phyloP scores from a whole-genome alignment of 1,140 invertebrate species.

The Probaryconus sp. region DNA sequence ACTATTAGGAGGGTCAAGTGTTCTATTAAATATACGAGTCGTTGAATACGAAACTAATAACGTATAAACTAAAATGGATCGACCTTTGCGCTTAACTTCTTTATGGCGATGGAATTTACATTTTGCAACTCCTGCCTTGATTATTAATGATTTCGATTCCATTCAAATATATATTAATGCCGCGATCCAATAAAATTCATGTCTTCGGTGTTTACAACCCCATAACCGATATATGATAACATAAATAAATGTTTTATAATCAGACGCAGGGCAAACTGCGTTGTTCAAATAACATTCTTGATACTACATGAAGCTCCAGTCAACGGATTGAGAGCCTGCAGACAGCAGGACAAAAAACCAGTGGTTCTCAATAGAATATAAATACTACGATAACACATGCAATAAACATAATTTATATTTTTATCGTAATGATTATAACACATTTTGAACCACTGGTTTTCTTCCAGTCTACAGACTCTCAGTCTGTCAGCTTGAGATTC shows the following conservation, averaged over 20 bases:
- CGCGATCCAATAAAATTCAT: neutral
- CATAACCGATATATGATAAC: neutral
- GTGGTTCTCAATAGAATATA: too few relatives aligned
- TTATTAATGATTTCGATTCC: slow-evolving; percentile 30
- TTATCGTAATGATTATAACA: too few relatives aligned
- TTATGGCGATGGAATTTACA: slow-evolving; percentile 30
- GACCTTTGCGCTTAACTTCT: slow-evolving; percentile 21
- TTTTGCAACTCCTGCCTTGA: slow-evolving; percentile 12
- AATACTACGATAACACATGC: too few relatives aligned
- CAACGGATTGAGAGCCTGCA: too few relatives aligned
- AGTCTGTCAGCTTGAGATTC: too few relatives aligned
- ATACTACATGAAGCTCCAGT: too few relatives aligned
- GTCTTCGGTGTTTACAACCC: neutral
- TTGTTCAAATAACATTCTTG: too few relatives aligned
- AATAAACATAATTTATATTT: too few relatives aligned
- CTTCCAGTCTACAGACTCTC: too few relatives aligned
- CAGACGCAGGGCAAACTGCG: neutral
- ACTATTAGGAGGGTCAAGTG: slow-evolving; percentile 30
- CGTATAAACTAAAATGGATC: slow-evolving; percentile 18
- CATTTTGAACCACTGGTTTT: too few relatives aligned
- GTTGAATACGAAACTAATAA: slow-evolving; percentile 45
- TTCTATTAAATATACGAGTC: slow-evolving; percentile 39
- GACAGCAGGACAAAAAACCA: too few relatives aligned
- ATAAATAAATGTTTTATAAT: slow-evolving; percentile 22
- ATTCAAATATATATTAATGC: slow-evolving; percentile 11